These are phyloP conservation scores for Scaeva pyrastri DNA, from an alignment of 2,888 invertebrate species.

Conservation along the genomic window DNA sequence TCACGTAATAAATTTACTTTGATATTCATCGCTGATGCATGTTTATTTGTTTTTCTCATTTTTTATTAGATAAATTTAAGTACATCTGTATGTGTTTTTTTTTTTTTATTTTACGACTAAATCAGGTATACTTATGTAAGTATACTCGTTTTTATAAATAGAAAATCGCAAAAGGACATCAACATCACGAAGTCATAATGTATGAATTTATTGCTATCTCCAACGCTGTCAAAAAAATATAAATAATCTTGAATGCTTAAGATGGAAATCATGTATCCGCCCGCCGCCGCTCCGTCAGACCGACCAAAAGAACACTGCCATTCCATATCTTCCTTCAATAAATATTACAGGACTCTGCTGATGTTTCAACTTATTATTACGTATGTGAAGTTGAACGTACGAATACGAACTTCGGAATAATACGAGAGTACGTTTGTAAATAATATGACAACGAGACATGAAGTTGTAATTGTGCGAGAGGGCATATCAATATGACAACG, in stretches of 20 bases:
- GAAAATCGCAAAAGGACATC: neutral
- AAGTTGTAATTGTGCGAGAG: slow-evolving; percentile 27
- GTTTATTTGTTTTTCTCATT: too few species aligned
- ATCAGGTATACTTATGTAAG: too few species aligned
- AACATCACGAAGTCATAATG: neutral
- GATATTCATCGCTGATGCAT: too few species aligned
- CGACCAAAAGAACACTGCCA: too few species aligned
- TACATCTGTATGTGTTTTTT: too few species aligned
- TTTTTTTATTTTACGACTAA: too few species aligned
- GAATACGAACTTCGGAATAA: too few species aligned
- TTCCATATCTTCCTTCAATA: neutral
- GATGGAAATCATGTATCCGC: slow-evolving; percentile 12
- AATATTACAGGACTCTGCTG: neutral
- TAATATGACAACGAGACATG: slow-evolving; percentile 31
- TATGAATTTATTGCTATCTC: slow-evolving; percentile 16
- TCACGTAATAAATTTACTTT: too few species aligned
- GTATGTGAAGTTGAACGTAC: too few species aligned
- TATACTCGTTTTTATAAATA: too few species aligned
- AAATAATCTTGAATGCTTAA: slow-evolving; percentile 7
- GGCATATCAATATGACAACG: slow-evolving; percentile 6
- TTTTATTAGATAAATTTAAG: too few species aligned
- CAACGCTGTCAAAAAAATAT: slow-evolving; percentile 21
- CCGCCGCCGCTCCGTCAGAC: too few species aligned
- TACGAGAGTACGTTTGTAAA: slow-evolving; percentile 9
- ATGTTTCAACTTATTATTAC: neutral